A percentile compares a stretch with the other conserved stretches of the same genome.
phyloP scores from a whole-genome alignment of 2,888 invertebrate genomes.

The Glaucopsyche alexis region DNA sequence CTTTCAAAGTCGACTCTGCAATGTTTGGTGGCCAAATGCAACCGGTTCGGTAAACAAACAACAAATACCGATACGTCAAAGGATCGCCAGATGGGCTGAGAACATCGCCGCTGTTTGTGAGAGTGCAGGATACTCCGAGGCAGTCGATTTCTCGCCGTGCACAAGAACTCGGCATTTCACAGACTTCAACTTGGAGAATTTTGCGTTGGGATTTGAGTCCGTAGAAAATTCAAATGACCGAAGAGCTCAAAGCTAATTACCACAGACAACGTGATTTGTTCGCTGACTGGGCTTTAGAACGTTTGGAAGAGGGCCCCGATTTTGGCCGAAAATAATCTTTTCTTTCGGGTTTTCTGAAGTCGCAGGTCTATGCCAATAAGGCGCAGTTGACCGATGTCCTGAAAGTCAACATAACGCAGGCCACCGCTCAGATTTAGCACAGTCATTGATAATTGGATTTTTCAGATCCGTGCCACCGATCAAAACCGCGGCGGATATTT shows the following conservation, averaged over 20 bases:
- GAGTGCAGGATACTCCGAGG: conserved; percentile 44
- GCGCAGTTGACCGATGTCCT: conserved; percentile 43
- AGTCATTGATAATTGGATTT: conserved; percentile 46
- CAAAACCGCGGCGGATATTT: conserved; percentile 37
- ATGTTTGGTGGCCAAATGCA: not conserved
- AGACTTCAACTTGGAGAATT: conserved; percentile 43
- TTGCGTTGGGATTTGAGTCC: conserved; percentile 35
- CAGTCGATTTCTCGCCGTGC: conserved; percentile 47
- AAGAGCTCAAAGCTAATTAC: conserved; percentile 35
- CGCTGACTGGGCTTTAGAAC: conserved; percentile 30
- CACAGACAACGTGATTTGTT: conserved; percentile 36
- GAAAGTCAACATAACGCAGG: conserved; percentile 46
- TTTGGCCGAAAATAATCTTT: conserved; percentile 32
- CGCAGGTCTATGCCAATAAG: conserved; percentile 43
- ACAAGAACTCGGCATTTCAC: conserved; percentile 42
- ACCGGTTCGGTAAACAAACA: not conserved
- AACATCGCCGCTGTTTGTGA: conserved; percentile 47
- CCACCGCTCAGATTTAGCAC: conserved; percentile 47
- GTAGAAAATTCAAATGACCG: conserved; percentile 36
- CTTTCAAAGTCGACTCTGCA: not conserved
- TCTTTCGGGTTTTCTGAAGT: conserved; percentile 43
- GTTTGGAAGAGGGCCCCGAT: conserved; percentile 35
- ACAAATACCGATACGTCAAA: conserved; percentile 36
- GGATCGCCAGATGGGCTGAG: conserved; percentile 44
- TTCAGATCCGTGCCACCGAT: not conserved